These are phyloP conservation scores for Alligator sinensis DNA, from an alignment of 2,113 vertebrate genomes.

Conservation along the genomic window DNA sequence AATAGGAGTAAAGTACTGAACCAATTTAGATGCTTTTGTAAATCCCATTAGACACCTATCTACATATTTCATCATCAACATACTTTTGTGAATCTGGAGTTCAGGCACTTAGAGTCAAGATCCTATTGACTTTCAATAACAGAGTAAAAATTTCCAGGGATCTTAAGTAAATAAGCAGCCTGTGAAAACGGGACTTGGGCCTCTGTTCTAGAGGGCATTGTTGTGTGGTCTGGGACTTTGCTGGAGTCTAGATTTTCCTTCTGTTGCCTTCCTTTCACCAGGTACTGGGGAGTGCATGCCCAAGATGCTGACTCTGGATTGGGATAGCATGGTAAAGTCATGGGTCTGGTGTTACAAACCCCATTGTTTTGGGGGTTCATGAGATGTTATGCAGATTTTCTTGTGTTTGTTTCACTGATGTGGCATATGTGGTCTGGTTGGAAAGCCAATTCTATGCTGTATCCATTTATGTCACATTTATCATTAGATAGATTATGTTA, in stretches of 20 bases:
- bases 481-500: too few relatives aligned
- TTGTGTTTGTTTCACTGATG: too few relatives aligned
- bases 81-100: not conserved
- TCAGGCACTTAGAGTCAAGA: not conserved
- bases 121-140: not conserved
- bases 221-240: too few relatives aligned
- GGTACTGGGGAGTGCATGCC: not conserved
- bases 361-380: too few relatives aligned
- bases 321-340: not conserved
- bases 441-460: too few relatives aligned
- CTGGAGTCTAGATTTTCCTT: not conserved
- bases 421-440: too few relatives aligned
- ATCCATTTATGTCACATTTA: too few relatives aligned
- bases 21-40: not conserved
- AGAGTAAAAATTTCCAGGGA: not conserved
- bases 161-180: not conserved
- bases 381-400: too few relatives aligned
- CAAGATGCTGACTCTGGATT: not conserved
- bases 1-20: not conserved
- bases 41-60: not conserved
- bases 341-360: not conserved
- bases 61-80: not conserved
- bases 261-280: not conserved
- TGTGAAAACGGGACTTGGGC: too few relatives aligned
- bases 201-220: too few relatives aligned